phyloP scores from a whole-genome alignment of 2,888 invertebrate species.

The Entomobrya proxima region DNA sequence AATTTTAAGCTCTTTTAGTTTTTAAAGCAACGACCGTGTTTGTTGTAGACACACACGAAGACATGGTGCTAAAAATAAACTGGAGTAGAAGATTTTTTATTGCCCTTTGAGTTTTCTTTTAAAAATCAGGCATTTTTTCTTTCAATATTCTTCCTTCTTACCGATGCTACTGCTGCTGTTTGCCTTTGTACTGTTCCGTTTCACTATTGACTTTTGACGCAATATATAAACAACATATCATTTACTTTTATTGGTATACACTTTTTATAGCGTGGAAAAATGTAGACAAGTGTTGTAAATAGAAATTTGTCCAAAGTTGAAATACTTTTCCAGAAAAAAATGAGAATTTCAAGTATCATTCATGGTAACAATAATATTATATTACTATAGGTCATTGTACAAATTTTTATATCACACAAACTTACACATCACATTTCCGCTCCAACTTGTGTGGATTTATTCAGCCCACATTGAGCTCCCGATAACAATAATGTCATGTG shows the following conservation, averaged over 20 bases:
- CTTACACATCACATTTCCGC: slow-evolving; percentile 60
- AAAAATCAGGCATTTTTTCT: neutral
- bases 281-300: too few species aligned
- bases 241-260: too few species aligned
- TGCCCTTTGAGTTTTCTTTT: slow-evolving; percentile 15
- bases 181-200: too few species aligned
- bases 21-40: neutral
- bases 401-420: slow-evolving; percentile 12
- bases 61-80: slow-evolving; percentile 6
- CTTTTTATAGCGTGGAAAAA: too few species aligned
- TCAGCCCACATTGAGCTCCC: neutral
- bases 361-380: too few species aligned
- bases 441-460: slow-evolving; percentile 15
- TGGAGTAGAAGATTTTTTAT: slow-evolving; percentile 6
- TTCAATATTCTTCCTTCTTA: neutral
- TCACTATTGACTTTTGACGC: too few species aligned
- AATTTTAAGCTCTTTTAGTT: neutral
- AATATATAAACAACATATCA: too few species aligned
- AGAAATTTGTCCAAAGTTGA: too few species aligned
- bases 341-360: too few species aligned
- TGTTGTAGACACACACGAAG: slow-evolving; percentile 38
- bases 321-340: too few species aligned
- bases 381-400: neutral
- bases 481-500: slow-evolving; percentile 47
- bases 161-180: too few species aligned